phyloP scores from a whole-genome alignment of 2,797 vertebrate species.

The Brachymystax lenok region DNA sequence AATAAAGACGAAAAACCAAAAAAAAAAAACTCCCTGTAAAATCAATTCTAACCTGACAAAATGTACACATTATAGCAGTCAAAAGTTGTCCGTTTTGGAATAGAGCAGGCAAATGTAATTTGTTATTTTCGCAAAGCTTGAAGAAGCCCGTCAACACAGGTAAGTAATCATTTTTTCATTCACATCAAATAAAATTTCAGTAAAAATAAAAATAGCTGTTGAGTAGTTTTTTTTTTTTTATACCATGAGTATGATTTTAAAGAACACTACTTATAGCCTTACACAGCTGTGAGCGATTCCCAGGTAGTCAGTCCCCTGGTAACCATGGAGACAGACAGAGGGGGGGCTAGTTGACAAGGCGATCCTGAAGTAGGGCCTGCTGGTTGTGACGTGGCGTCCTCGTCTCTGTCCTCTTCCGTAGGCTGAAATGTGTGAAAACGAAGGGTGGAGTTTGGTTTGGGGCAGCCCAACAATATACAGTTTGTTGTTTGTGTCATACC shows the following conservation, averaged over 20 bases:
- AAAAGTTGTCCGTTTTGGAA: slow-evolving; percentile 55
- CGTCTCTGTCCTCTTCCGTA: slow-evolving; percentile 90
- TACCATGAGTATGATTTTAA: slow-evolving; percentile 90
- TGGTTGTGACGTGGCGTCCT: slow-evolving; percentile 65
- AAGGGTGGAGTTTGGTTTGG: slow-evolving; percentile 98
- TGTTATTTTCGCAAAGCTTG: slow-evolving; percentile 78
- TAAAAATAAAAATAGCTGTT: slow-evolving; percentile 90
- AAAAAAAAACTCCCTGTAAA: slow-evolving; percentile 87
- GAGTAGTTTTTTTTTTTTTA: slow-evolving; percentile 68
- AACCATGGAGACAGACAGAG: slow-evolving; percentile 79
- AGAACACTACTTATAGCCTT: slow-evolving; percentile 70
- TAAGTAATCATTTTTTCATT: slow-evolving; percentile 45
- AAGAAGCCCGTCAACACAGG: slow-evolving; percentile 78
- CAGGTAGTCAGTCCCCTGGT: slow-evolving; percentile 55
- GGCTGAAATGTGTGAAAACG: slow-evolving; percentile 99
- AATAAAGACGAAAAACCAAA: slow-evolving; percentile 61
- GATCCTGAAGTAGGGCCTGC: slow-evolving; percentile 59
- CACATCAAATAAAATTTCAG: slow-evolving; percentile 92
- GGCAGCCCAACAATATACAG: slow-evolving; percentile 82
- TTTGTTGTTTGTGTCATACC: slow-evolving; percentile 32
- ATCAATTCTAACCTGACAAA: slow-evolving; percentile 88
- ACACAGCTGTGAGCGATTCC: slow-evolving; percentile 77
- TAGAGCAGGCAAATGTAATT: slow-evolving; percentile 57
- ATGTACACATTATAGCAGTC: slow-evolving; percentile 90
- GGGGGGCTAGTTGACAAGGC: slow-evolving; percentile 51